Base-by-base conservation (phyloP, 2,797 vertebrate species). In the Pseudotriccus pelzelni region DNA sequence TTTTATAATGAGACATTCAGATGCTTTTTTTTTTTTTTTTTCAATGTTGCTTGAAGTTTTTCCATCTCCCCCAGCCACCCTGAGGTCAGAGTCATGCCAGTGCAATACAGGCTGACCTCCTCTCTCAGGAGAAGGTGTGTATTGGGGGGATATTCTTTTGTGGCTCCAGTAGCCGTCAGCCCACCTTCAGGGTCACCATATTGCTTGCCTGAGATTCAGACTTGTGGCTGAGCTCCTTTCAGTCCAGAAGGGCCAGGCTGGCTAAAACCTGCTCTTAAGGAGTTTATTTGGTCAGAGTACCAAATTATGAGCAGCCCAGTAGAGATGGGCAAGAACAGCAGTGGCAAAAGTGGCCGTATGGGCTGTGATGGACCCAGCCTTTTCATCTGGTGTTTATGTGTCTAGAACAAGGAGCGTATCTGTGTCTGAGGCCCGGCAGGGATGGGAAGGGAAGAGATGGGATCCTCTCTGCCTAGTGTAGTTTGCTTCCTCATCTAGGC, bases 101-200 rank as follows among this genome's bases (percentile, higher is more conserved):
- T 50, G 23, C 2, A 5, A 34, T 39, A 24, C 6, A 6, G 39
- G 56, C 56, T 49, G 49, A 9, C 27, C 18, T 89, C 15, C 25
- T 36, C 15, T 75, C 60, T 80, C 2, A 0, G 49, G 58, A 62
- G n/a, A 11, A 1, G 4, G 8, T 1, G 0, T 47, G 21, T 74
- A 25, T 69, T 64, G 22, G 25, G 46, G 34, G 13, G 67, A 5
- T 27, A 44, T 5, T 34, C 20, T 43, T 36, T 20, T 36, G 37
- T 59, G 44, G 43, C 12, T 88, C 14, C 20, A 12, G 43, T 23
- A 70, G 49, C 50, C 34, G 27, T 44, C 67, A 76, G 47, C 34
- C 43, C 21, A 55, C 4, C 5, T n/a, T 9, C 23, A 24, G 41
- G 28, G 44, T 39, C 32, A 74, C 44, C 2, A 0, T 11, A 13